Conservation (phyloP, 1,140 invertebrate species). For the Glossosoma conforme region DNA sequence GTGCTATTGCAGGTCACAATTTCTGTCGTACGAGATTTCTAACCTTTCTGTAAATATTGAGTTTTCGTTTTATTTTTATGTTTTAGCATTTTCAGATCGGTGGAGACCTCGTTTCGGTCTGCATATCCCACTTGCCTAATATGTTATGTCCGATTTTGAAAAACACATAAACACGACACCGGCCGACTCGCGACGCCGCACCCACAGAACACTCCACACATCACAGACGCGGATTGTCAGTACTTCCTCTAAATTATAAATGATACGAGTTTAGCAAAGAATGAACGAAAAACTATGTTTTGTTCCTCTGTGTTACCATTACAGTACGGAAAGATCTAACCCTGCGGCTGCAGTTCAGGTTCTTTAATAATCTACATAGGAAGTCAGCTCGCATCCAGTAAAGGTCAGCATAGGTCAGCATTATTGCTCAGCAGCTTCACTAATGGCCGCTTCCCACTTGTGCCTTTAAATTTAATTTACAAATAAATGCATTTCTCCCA, state of each 20-base stretch:
- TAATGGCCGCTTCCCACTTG: slow-evolving; percentile 42
- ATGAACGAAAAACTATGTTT: slow-evolving; percentile 24
- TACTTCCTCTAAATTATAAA: no score
- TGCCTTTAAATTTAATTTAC: slow-evolving; percentile 36
- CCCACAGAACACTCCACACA: no score
- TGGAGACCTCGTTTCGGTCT: slow-evolving; percentile 19
- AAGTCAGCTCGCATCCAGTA: slow-evolving; percentile 79
- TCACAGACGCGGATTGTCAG: no score
- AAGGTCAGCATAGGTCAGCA: slow-evolving; percentile 68
- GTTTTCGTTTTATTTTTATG: slow-evolving; percentile 15
- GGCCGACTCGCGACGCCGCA: no score
- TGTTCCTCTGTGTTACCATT: slow-evolving; percentile 49
- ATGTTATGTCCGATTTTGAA: not conserved
- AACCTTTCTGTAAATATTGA: no score
- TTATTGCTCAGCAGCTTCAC: slow-evolving; percentile 59
- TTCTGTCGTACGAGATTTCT: no score
- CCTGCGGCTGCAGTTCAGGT: slow-evolving; percentile 86
- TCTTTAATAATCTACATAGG: slow-evolving; percentile 87
- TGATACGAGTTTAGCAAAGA: not conserved
- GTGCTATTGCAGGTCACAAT: no score
- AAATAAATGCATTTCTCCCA: not conserved
- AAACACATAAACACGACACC: not conserved
- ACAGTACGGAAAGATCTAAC: slow-evolving; percentile 91
- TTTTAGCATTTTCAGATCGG: slow-evolving; percentile 25
- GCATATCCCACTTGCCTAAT: not conserved